Evolutionary conservation across 2,113 vertebrate species (phyloP), one percentile per base, ranked within the genome.

Genomic region (Phycodurus eques): DNA sequence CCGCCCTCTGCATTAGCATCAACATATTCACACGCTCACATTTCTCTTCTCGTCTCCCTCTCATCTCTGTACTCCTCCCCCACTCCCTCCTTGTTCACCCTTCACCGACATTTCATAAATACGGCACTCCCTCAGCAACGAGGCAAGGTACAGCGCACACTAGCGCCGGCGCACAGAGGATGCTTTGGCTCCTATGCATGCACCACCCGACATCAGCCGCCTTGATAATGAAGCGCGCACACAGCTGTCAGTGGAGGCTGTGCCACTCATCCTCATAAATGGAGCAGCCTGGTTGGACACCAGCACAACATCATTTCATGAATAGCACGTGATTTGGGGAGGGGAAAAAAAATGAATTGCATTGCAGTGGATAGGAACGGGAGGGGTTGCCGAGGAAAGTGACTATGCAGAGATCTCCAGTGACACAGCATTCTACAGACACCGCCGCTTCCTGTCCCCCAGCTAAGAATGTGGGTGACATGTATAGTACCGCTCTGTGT

Each of bases 391-490:
- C n/a, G 62, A 68, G 74, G 51, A 82, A 80, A 77, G 67, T 1
- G 69, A 77, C 69, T 74, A 85, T 83, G 80, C 88, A 60, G 85
- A 76, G 80, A 76, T 80, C 78, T 85, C 78, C 87, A 85, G 84
- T 93, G 92, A 93, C 90, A 93, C 90, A 93, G 92, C 89, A 91
- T 83, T 90, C 81, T 92, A 76, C 65, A 87, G 72, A 76, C 47
- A 22, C 53, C 39, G 60, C 65, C 33, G 54, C 70, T 11, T 12
- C 68, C 60, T 64, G 59, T 31, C 57, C 54, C 15, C 31, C 35
- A 46, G 67, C 47, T 70, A 33, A 3, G 5, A 39, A 33, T 35
- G 44, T 43, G 51, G 33, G 53, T 31, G 10, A 66, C 20, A 68
- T 68, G 64, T 62, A 70, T 67, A 67, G 66, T 10, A 56, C 53